Conservation (phyloP, 2,888 invertebrate genomes). For the Himalopsyche tibetana region DNA sequence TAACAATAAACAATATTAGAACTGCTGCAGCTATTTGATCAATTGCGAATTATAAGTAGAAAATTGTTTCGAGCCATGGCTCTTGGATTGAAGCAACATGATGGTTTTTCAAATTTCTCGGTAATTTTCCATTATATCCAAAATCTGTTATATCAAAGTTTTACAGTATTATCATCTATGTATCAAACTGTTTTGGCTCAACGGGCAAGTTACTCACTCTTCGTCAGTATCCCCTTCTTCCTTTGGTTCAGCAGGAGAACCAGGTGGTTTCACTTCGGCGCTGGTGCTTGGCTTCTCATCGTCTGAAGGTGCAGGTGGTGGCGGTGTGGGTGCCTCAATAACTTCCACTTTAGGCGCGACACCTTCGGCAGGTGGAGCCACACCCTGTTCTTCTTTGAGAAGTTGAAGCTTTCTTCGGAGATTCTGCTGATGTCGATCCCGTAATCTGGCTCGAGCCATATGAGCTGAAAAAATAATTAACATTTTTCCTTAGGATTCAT, state of each 20-base stretch:
- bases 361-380: conserved; percentile 69
- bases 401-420: conserved; percentile 91
- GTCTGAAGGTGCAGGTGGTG: conserved; percentile 62
- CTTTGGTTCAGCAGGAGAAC: conserved; percentile 63
- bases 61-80: too few relatives aligned
- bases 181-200: background rate
- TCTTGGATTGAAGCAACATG: too few relatives aligned
- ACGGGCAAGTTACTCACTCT: conserved; percentile 67
- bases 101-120: too few relatives aligned
- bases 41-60: too few relatives aligned
- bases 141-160: too few relatives aligned
- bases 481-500: background rate
- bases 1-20: too few relatives aligned
- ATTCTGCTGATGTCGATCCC: conserved; percentile 95
- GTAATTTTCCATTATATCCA: too few relatives aligned
- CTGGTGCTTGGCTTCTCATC: conserved; percentile 58
- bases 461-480: conserved; percentile 79
- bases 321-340: conserved; percentile 38
- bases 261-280: conserved; percentile 65
- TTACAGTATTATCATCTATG: background rate
- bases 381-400: conserved; percentile 90
- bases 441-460: conserved; percentile 93
- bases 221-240: conserved; percentile 70
- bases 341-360: conserved; percentile 37
- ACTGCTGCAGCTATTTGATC: too few relatives aligned